A percentile compares a stretch with the other conserved stretches of the same genome.
Evolutionary conservation across 2,113 vertebrate genomes (phyloP).

Genomic region (Tor tambroides): DNA sequence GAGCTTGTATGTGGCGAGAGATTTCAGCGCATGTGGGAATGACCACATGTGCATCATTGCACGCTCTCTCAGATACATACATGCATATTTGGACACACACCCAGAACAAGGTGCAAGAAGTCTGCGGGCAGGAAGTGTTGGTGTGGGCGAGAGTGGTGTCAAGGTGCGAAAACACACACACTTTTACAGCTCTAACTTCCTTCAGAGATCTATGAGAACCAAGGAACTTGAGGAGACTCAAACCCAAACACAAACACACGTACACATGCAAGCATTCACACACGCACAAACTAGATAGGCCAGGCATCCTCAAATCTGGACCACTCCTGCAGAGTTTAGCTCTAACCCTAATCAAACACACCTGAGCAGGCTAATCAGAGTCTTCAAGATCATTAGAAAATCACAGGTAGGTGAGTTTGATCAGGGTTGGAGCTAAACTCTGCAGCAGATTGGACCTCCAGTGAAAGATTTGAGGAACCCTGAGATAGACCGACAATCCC

Average conservation of each 20-base stretch:
- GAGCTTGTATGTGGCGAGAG: background rate
- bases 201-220: conserved; percentile 59
- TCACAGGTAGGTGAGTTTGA: no score
- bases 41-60: conserved; percentile 9
- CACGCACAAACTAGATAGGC: background rate
- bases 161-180: conserved; percentile 68
- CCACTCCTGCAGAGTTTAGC: no score
- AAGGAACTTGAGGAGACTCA: conserved; percentile 2
- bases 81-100: background rate
- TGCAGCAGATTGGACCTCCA: no score
- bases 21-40: background rate
- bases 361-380: no score
- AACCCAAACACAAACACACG: conserved; percentile 7
- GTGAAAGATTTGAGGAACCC: no score
- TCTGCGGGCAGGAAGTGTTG: conserved; percentile 66
- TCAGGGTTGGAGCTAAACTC: no score
- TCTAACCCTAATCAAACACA: no score
- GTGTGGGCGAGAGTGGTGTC: conserved; percentile 56
- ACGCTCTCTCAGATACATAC: background rate
- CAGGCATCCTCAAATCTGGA: no score
- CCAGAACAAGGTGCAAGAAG: conserved; percentile 39
- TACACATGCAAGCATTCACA: background rate
- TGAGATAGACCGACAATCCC: background rate
- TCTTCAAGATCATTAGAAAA: no score
- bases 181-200: conserved; percentile 73